These are phyloP conservation scores for Cremastinae sp. DNA, from an alignment of 2,888 invertebrate species.

Conservation along the genomic window DNA sequence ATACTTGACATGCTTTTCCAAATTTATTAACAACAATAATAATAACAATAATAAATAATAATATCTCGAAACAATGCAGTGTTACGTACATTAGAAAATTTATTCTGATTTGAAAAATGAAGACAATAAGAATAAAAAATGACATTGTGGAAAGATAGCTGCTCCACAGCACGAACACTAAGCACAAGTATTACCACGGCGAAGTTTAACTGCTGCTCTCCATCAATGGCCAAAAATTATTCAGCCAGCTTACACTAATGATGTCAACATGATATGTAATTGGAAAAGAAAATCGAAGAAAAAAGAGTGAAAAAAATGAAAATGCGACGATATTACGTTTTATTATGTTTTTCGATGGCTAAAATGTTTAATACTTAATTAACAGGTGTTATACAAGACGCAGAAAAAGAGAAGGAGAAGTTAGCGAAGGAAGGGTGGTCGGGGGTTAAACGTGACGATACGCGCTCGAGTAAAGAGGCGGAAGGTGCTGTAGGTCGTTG, in stretches of 20 bases:
- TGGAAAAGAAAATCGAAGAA: slow-evolving; percentile 28
- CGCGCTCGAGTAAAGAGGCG: slow-evolving; percentile 76
- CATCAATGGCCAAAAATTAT: slow-evolving; percentile 72
- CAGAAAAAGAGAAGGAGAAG: slow-evolving; percentile 80
- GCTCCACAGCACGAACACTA: slow-evolving; percentile 79
- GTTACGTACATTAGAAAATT: too few species aligned
- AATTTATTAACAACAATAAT: slow-evolving; percentile 17
- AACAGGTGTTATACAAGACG: slow-evolving; percentile 80
- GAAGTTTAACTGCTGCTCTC: slow-evolving; percentile 77
- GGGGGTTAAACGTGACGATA: slow-evolving; percentile 79
- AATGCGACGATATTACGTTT: slow-evolving; percentile 65
- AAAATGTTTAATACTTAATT: slow-evolving; percentile 80
- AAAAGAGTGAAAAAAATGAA: slow-evolving; percentile 55
- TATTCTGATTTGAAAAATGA: too few species aligned
- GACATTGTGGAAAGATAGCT: slow-evolving; percentile 70
- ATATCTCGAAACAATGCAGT: too few species aligned
- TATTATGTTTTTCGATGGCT: slow-evolving; percentile 75
- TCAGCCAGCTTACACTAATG: slow-evolving; percentile 79
- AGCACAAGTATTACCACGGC: slow-evolving; percentile 74
- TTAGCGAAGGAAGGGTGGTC: slow-evolving; percentile 80
- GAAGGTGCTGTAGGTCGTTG: slow-evolving; percentile 74
- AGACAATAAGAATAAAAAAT: not conserved
- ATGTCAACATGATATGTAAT: slow-evolving; percentile 66
- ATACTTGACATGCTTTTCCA: slow-evolving; percentile 39
- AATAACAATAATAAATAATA: not conserved